phyloP scores from a whole-genome alignment of 2,888 invertebrate genomes.

The Tillus elongatus region DNA sequence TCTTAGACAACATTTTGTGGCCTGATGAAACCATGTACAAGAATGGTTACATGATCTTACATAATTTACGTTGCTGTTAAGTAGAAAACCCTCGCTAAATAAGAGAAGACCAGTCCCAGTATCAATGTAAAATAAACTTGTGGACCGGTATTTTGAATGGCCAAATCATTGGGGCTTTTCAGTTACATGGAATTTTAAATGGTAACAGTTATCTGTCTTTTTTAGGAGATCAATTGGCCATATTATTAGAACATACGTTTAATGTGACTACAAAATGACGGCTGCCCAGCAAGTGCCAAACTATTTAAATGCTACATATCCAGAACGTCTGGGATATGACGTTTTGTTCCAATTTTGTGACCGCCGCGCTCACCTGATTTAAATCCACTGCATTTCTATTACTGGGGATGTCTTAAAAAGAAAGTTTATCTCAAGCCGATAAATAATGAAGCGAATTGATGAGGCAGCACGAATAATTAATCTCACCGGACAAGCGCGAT shows the following conservation, averaged over 20 bases:
- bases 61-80: no score
- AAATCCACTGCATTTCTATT: background rate
- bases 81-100: background rate
- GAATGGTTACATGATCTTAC: no score
- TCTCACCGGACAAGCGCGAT: background rate
- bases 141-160: conserved; percentile 4
- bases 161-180: background rate
- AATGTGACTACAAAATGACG: background rate
- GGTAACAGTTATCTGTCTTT: background rate
- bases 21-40: no score
- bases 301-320: no score
- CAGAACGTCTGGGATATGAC: background rate
- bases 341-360: background rate
- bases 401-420: background rate
- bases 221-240: background rate
- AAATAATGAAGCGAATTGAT: background rate
- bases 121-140: background rate
- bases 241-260: background rate
- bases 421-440: background rate
- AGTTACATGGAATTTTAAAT: background rate
- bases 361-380: background rate
- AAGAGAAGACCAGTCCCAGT: background rate
- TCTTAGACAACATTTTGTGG: no score
- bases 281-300: conserved; percentile 1
- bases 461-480: background rate